These are phyloP conservation scores for Albula glossodonta DNA, from an alignment of 2,113 vertebrate genomes.

Conservation along the genomic window DNA sequence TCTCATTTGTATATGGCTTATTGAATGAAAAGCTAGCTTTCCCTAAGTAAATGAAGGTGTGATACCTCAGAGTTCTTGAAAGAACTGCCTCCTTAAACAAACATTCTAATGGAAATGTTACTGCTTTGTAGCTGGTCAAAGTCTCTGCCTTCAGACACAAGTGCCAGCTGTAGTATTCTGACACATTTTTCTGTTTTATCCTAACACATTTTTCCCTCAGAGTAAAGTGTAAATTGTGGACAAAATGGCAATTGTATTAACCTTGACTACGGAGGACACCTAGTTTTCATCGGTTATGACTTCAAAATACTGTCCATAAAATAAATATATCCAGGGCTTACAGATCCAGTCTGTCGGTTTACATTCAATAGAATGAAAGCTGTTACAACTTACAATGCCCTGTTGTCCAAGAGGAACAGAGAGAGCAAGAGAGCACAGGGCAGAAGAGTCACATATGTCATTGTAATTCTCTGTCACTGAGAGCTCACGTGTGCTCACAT, in stretches of 20 bases:
- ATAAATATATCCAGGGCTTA: not conserved
- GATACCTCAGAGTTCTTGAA: slow-evolving; percentile 61
- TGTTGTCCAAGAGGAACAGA: not conserved
- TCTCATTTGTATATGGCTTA: slow-evolving; percentile 44
- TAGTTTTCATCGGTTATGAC: not conserved
- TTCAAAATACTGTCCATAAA: not conserved
- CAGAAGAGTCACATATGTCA: slow-evolving; percentile 26
- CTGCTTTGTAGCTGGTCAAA: slow-evolving; percentile 51
- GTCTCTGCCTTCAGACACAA: slow-evolving; percentile 46
- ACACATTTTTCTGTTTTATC: not conserved
- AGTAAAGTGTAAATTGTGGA: too few species aligned
- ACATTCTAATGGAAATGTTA: slow-evolving; percentile 52
- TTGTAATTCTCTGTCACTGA: slow-evolving; percentile 39
- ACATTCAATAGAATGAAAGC: not conserved
- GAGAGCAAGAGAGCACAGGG: slow-evolving; percentile 10
- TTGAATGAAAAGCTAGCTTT: slow-evolving; percentile 48
- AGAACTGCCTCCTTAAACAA: slow-evolving; percentile 67
- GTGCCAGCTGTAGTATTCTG: slow-evolving; percentile 30
- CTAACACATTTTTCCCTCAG: too few species aligned
- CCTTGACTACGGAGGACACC: not conserved
- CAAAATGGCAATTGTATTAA: too few species aligned
- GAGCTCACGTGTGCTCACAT: slow-evolving; percentile 60
- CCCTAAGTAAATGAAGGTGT: slow-evolving; percentile 67
- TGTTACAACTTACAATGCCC: not conserved
- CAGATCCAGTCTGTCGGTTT: not conserved